Conservation (phyloP, 1,140 invertebrate genomes). For the Yoshiicerus persimilis region DNA sequence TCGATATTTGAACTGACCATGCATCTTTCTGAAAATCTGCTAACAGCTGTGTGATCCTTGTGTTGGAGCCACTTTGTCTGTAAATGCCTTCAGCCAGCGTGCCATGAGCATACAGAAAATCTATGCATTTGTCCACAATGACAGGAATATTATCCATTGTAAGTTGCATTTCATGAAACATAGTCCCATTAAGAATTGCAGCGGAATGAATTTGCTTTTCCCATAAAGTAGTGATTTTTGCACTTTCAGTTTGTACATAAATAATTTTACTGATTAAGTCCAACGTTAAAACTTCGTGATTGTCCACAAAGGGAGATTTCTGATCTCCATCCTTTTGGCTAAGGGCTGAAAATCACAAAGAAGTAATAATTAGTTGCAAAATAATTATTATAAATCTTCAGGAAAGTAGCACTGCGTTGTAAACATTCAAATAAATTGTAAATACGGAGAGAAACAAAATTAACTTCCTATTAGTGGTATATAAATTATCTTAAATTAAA, state of each 20-base stretch:
- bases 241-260: slow-evolving; percentile 65
- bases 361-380: not conserved
- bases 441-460: not conserved
- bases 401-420: too few relatives aligned
- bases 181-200: slow-evolving; percentile 72
- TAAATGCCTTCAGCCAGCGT: slow-evolving; percentile 81
- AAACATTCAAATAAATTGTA: slow-evolving; percentile 2
- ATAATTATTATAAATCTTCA: too few relatives aligned
- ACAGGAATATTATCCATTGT: slow-evolving; percentile 83
- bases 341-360: slow-evolving; percentile 13
- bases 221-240: slow-evolving; percentile 59
- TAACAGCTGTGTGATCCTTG: slow-evolving; percentile 73
- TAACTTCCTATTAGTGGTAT: too few relatives aligned
- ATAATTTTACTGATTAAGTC: slow-evolving; percentile 53
- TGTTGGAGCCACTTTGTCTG: slow-evolving; percentile 72
- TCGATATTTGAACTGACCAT: slow-evolving; percentile 75
- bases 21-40: slow-evolving; percentile 74
- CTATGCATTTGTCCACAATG: slow-evolving; percentile 86
- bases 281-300: slow-evolving; percentile 52
- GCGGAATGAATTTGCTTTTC: slow-evolving; percentile 70
- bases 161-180: slow-evolving; percentile 78
- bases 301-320: slow-evolving; percentile 47
- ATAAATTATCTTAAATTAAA: too few relatives aligned
- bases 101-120: slow-evolving; percentile 83
- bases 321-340: slow-evolving; percentile 36